Evolutionary conservation across 2,797 vertebrate species (phyloP).

Genomic region (Phataginus tetradactyla): DNA sequence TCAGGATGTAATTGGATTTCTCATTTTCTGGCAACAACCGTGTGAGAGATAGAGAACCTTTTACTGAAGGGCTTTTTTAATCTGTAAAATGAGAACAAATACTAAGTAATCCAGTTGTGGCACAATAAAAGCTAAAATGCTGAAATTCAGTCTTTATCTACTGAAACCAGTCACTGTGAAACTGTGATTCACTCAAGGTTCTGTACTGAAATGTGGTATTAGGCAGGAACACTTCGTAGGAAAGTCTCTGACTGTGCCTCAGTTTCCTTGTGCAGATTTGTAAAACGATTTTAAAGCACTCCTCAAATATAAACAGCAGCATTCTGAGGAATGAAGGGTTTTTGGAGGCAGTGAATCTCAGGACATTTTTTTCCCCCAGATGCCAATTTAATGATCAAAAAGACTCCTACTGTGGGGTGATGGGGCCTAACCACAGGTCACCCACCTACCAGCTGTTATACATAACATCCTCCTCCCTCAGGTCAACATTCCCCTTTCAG

Average conservation of each 20-base stretch:
- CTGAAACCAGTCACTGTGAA: neutral
- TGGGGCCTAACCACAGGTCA: neutral
- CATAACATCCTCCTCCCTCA: neutral
- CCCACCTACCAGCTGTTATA: neutral
- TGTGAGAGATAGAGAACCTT: neutral
- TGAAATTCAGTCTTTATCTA: neutral
- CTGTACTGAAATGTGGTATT: neutral
- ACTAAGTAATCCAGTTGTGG: neutral
- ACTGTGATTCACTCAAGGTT: neutral
- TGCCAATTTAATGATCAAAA: neutral
- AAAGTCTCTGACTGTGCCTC: neutral
- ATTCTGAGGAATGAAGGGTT: neutral
- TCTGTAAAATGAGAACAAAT: neutral
- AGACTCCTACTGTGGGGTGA: neutral
- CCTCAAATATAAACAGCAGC: neutral
- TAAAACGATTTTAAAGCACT: constrained; percentile 1
- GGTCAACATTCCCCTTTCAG: neutral
- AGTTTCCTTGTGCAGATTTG: neutral
- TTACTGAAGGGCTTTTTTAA: neutral
- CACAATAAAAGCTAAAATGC: neutral
- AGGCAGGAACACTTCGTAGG: neutral
- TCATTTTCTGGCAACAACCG: neutral
- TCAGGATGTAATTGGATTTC: neutral
- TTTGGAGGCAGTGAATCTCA: neutral
- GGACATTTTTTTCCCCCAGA: neutral